Evolutionary conservation across 2,113 vertebrate genomes (phyloP), one percentile per base, ranked within the genome.

Genomic region (Archilochus colubris): DNA sequence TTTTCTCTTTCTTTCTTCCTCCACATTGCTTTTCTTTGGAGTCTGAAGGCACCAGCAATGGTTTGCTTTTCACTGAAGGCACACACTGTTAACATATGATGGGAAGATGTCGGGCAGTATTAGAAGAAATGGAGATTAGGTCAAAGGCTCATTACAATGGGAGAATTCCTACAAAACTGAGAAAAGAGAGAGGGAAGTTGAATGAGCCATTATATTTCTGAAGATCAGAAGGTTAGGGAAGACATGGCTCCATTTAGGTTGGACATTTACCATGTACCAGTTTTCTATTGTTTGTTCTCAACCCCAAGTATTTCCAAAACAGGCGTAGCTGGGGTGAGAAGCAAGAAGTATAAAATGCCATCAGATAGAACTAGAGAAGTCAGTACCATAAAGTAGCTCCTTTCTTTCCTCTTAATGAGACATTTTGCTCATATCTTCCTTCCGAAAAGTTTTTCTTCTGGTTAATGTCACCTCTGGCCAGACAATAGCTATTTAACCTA

Each of bases 21-120:
- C 83, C 88, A 68, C 14, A 0, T 59, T 76, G 70, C 86, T 91
- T 95, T 97, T 93, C 91, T 94, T 20, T 63, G 14, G 72, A 80
- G 81, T 79, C 89, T 12, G 50, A 89, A 72, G 19, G 82, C 95
- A 95, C 70, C 89, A 93, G 68, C 13, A 3, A 20, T 50, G 88
- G 86, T 96, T 97, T 98, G 92, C 96, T 93, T 97, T 75, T 74
- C 57, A 25, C 62, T 83, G 95, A 88, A 96, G 96, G 79, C 86
- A 80, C 69, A 94, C 81, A 96, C 88, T 97, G 97, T 91, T 97
- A 97, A 96, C 95, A 86, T 62, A 84, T 93, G 97, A 96, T 95
- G 95, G 97, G 94, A 94, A 90, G 91, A 97, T 88, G 96, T 97
- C 96, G 96, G 94, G 75, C 97, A 75, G 93, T 7, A 21, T 67